Evolutionary conservation across 1,140 invertebrate genomes (phyloP).

Genomic region (Elymnias hypermnestra): DNA sequence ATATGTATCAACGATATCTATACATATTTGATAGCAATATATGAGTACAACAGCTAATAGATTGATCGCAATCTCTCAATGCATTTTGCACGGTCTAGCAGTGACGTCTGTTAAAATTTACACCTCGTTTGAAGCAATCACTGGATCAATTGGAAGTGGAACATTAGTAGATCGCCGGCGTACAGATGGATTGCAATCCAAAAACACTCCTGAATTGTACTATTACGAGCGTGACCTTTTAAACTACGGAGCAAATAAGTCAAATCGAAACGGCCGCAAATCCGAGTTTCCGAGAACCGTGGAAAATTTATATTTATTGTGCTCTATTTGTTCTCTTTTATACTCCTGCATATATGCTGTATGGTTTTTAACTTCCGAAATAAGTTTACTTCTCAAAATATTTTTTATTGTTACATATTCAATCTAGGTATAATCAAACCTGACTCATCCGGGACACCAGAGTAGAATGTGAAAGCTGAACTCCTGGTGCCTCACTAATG

Average conservation of each 20-base stretch:
- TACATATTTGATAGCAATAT: too few relatives aligned
- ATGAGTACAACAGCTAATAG: too few relatives aligned
- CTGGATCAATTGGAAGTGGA: conserved; percentile 16
- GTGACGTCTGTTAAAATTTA: conserved; percentile 9
- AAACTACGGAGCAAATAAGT: too few relatives aligned
- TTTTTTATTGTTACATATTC: too few relatives aligned
- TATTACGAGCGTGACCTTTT: too few relatives aligned
- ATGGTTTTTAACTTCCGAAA: too few relatives aligned
- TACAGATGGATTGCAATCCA: conserved; percentile 25
- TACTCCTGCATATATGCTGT: not conserved
- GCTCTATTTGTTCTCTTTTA: conserved; percentile 5
- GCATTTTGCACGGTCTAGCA: conserved; percentile 11
- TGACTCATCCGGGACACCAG: too few relatives aligned
- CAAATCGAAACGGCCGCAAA: conserved; percentile 37
- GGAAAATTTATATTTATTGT: conserved; percentile 5
- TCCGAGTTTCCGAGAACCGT: conserved; percentile 2
- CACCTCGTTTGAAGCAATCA: conserved; percentile 6
- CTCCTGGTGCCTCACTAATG: not conserved
- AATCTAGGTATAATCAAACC: too few relatives aligned
- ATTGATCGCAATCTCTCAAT: conserved; percentile 2
- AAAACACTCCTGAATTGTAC: conserved; percentile 28
- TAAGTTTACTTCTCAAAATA: too few relatives aligned
- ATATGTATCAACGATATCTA: too few relatives aligned
- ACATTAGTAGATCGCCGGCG: conserved; percentile 20
- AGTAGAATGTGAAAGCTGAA: too few relatives aligned